Evolutionary conservation across 1,140 invertebrate species (phyloP).

Genomic region (Phortica variegata): DNA sequence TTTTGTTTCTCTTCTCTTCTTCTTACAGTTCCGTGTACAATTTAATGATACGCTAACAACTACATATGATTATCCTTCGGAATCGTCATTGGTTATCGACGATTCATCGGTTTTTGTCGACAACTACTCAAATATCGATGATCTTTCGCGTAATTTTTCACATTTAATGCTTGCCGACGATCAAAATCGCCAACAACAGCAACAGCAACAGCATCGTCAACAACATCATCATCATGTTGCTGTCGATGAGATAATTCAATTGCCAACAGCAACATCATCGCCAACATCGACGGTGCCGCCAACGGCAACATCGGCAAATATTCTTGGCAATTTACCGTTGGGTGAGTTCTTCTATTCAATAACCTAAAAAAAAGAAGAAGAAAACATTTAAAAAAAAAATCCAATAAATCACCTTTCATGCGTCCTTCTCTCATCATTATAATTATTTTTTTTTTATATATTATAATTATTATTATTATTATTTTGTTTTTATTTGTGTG

Average conservation of each 20-base stretch:
- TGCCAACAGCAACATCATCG: constrained; percentile 35
- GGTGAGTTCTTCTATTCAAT: constrained; percentile 38
- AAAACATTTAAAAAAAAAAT: no score
- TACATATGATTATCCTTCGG: constrained; percentile 85
- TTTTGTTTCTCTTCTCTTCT: constrained; percentile 7
- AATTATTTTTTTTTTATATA: no score
- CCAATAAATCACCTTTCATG: no score
- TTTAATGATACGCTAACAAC: constrained; percentile 80
- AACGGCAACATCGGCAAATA: constrained; percentile 34
- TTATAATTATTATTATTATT: no score
- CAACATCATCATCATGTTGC: constrained; percentile 44
- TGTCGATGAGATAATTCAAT: constrained; percentile 52
- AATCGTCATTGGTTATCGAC: constrained; percentile 70
- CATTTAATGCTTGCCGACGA: no score
- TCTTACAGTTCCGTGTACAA: constrained; percentile 73
- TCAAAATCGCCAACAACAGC: no score
- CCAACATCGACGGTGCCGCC: constrained; percentile 16
- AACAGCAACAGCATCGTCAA: constrained; percentile 20
- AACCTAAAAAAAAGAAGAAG: no score
- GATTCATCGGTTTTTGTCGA: constrained; percentile 57
- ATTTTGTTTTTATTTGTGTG: no score
- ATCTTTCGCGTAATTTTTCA: not conserved
- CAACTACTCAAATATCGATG: not conserved
- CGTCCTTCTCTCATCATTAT: no score
- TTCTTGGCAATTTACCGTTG: constrained; percentile 56